A percentile compares a stretch with the other conserved stretches of the same genome.
Evolutionary conservation across 2,113 vertebrate genomes (phyloP).

Genomic region (Coracopsis vasa): DNA sequence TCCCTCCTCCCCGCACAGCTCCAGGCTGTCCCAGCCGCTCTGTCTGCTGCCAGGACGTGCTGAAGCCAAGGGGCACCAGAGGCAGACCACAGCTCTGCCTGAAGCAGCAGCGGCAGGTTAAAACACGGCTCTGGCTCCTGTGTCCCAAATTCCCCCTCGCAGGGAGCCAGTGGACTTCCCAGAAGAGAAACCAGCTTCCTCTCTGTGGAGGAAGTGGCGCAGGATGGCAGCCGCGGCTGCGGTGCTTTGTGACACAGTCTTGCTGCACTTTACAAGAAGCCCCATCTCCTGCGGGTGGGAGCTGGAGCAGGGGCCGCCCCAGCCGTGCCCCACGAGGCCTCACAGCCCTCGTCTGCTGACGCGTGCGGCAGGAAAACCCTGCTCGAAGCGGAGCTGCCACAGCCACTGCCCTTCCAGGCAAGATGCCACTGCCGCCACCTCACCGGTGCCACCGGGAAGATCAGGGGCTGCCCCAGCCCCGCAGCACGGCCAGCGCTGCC

Average conservation of each 20-base stretch:
- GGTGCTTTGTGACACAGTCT: too few relatives aligned
- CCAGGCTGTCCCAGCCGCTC: not conserved
- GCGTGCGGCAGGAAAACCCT: not conserved
- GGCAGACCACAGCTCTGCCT: not conserved
- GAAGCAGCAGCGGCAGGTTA: not conserved
- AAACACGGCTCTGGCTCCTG: not conserved
- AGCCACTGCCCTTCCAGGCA: not conserved
- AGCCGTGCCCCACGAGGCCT: too few relatives aligned
- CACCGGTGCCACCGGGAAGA: too few relatives aligned
- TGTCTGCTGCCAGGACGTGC: fast-evolving
- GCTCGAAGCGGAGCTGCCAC: not conserved
- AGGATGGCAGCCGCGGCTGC: too few relatives aligned
- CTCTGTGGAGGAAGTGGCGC: not conserved
- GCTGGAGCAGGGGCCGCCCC: too few relatives aligned
- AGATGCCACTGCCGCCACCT: not conserved
- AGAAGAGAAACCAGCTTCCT: not conserved
- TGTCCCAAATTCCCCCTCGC: not conserved
- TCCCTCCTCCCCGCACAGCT: not conserved
- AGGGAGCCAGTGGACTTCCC: not conserved
- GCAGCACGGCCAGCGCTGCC: not conserved
- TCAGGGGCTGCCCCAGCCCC: not conserved
- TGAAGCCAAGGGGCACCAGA: not conserved
- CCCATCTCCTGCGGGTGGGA: not conserved
- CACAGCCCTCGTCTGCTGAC: not conserved
- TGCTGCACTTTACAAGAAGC: not conserved